Percentiles rank a stretch among this genome's conserved stretches.
Evolutionary conservation across 2,797 vertebrate species (phyloP).

Genomic region (Smutsia gigantea): DNA sequence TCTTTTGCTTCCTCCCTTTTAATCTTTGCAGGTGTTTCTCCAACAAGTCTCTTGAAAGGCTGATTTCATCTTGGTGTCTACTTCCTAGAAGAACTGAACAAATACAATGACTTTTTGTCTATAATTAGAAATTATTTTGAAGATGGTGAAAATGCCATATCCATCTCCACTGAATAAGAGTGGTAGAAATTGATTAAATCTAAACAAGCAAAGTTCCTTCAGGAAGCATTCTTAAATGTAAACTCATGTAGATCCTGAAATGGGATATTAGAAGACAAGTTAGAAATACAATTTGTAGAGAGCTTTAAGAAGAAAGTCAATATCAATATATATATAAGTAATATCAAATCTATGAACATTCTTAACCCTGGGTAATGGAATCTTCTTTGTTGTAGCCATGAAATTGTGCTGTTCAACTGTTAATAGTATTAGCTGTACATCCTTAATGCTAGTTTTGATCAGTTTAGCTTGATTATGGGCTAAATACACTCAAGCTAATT

Average conservation of each 20-base stretch:
- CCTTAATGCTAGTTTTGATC: background rate
- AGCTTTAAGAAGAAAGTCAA: background rate
- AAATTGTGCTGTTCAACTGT: background rate
- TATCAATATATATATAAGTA: background rate
- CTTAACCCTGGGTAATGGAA: background rate
- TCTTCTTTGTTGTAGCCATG: background rate
- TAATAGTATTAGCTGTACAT: background rate
- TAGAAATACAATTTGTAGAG: background rate
- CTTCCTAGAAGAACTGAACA: background rate
- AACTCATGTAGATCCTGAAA: background rate
- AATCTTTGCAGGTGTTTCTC: background rate
- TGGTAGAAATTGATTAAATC: slow-evolving; percentile 3
- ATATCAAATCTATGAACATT: background rate
- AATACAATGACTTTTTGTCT: background rate
- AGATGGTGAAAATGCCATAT: background rate
- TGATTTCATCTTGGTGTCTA: background rate
- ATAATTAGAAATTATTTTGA: slow-evolving; percentile 30
- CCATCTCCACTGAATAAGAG: background rate
- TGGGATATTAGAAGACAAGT: background rate
- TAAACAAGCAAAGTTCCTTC: background rate
- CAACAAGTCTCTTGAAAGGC: background rate
- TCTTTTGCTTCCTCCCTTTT: background rate
- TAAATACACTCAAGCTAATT: background rate
- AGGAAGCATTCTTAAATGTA: background rate
- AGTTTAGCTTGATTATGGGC: background rate